These are phyloP conservation scores for Pseudomugil tenellus DNA, from an alignment of 2,797 vertebrate genomes.

Conservation along the genomic window DNA sequence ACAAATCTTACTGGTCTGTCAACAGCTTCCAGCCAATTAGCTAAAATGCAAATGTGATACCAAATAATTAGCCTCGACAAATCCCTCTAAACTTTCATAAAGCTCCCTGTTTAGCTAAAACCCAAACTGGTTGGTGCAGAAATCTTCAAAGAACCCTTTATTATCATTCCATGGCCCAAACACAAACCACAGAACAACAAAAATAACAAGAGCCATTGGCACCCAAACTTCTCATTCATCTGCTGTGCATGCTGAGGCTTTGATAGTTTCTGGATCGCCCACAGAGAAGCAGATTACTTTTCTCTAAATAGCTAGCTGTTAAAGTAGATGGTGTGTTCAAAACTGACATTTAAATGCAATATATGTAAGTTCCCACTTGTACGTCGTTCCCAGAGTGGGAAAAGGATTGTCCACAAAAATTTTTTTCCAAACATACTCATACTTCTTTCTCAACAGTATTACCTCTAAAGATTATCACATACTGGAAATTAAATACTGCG, in stretches of 20 bases:
- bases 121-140: constrained; percentile 11
- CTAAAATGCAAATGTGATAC: constrained; percentile 38
- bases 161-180: constrained; percentile 50
- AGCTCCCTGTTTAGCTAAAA: constrained; percentile 7
- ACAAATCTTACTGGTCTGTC: constrained; percentile 18
- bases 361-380: constrained; percentile 43
- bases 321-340: constrained; percentile 67
- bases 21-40: constrained; percentile 14
- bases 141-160: constrained; percentile 32
- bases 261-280: constrained; percentile 55
- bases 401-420: background rate
- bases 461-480: no score
- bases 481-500: no score
- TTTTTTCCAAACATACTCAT: background rate
- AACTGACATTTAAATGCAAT: constrained; percentile 29
- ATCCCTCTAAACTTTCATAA: constrained; percentile 24
- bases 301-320: constrained; percentile 61
- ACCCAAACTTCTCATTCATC: constrained; percentile 56
- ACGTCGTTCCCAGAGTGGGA: constrained; percentile 32
- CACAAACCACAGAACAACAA: constrained; percentile 50
- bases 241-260: constrained; percentile 58
- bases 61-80: constrained; percentile 44
- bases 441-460: background rate
- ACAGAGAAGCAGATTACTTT: constrained; percentile 54
- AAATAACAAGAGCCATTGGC: constrained; percentile 65